Conservation (phyloP, 2,113 vertebrate species). For the Heterochromis multidens region DNA sequence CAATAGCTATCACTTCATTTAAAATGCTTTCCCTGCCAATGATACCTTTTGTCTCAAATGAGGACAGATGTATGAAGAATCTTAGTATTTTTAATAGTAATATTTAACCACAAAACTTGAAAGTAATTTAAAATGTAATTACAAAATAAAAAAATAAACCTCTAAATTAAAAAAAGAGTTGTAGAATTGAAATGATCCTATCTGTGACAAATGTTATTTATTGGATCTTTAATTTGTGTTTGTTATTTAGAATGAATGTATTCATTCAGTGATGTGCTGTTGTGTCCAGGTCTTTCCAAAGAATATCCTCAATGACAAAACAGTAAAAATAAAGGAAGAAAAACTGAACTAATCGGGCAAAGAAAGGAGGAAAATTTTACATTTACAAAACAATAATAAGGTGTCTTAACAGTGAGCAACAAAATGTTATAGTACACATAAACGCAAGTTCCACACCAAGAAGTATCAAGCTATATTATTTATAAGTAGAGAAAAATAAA, state of each 20-base stretch:
- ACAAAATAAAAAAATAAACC: background rate
- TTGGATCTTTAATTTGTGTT: background rate
- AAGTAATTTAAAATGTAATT: background rate
- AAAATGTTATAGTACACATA: too few species aligned
- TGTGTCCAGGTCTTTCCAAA: background rate
- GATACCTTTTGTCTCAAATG: accelerated
- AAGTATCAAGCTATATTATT: background rate
- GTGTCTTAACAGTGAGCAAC: background rate
- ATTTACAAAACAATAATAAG: too few species aligned
- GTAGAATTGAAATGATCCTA: background rate
- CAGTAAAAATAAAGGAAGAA: background rate
- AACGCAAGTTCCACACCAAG: background rate
- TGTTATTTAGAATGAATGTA: background rate
- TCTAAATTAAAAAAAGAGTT: background rate
- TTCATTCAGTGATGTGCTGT: too few species aligned
- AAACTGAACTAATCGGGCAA: background rate
- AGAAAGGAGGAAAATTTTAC: background rate
- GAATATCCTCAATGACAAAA: background rate
- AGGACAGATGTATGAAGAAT: accelerated
- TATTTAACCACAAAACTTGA: background rate
- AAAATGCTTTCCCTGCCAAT: background rate
- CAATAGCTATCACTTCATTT: background rate
- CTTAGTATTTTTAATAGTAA: accelerated
- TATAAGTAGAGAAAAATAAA: background rate
- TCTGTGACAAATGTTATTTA: accelerated